phyloP scores from a whole-genome alignment of 2,888 invertebrate genomes.

The Lumbricus terrestris region DNA sequence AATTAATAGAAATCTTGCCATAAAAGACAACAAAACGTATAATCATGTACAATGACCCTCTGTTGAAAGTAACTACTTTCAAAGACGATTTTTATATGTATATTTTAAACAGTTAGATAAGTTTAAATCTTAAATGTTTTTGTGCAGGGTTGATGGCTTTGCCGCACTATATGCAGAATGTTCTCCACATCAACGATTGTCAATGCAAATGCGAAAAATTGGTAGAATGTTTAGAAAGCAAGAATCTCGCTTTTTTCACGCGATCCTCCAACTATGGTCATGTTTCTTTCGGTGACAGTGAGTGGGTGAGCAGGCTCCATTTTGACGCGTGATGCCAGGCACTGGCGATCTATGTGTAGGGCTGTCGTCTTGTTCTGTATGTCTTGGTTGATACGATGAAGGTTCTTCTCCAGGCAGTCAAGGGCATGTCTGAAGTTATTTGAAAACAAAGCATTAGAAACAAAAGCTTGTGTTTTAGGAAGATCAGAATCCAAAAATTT shows the following conservation, averaged over 20 bases:
- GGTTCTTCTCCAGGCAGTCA: slow-evolving; percentile 23
- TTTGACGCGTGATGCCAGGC: slow-evolving; percentile 20
- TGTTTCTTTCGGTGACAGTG: slow-evolving; percentile 21
- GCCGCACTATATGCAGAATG: background rate
- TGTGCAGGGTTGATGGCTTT: background rate
- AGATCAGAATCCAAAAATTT: background rate
- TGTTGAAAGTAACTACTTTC: background rate
- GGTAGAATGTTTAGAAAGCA: slow-evolving; percentile 20
- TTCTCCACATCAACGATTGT: background rate
- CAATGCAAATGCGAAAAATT: background rate
- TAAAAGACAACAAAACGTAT: background rate
- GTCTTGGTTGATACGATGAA: slow-evolving; percentile 21
- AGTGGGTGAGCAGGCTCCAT: slow-evolving; percentile 15
- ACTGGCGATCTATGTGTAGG: slow-evolving; percentile 27
- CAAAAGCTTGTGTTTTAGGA: background rate
- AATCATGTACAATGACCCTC: background rate
- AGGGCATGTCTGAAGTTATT: slow-evolving; percentile 23
- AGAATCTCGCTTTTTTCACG: slow-evolving; percentile 22
- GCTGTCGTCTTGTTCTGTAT: slow-evolving; percentile 24
- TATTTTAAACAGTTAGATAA: background rate
- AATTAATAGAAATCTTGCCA: background rate
- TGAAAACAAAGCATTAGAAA: background rate
- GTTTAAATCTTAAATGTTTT: background rate
- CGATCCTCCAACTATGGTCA: slow-evolving; percentile 24
- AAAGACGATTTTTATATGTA: background rate